phyloP scores from a whole-genome alignment of 2,888 invertebrate species.

The Chloroclysta siterata region DNA sequence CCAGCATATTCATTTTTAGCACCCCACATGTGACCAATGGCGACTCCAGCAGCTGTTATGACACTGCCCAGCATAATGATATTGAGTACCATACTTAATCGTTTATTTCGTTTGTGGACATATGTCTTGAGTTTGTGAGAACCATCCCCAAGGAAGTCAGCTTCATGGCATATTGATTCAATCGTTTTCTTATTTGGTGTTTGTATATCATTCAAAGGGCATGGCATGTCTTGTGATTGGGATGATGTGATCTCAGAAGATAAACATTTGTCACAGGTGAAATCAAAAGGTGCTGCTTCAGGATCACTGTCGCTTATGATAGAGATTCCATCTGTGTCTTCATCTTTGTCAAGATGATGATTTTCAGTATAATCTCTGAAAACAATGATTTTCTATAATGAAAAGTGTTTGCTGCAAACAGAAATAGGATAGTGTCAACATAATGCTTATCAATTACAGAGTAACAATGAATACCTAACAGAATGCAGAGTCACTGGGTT shows the following conservation, averaged over 20 bases:
- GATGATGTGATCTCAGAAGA: conserved; percentile 51
- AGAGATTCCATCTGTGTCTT: conserved; percentile 82
- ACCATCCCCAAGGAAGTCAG: conserved; percentile 65
- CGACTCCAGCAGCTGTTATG: conserved; percentile 78
- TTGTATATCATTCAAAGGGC: conserved; percentile 17
- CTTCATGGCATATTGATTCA: conserved; percentile 56
- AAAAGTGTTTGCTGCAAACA: background rate
- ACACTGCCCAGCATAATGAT: conserved; percentile 79
- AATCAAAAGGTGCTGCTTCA: conserved; percentile 63
- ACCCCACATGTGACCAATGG: conserved; percentile 82
- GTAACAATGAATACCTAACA: conserved; percentile 18
- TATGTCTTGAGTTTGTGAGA: conserved; percentile 74
- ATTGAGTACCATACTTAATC: conserved; percentile 76
- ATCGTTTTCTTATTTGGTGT: conserved; percentile 38
- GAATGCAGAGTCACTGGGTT: too few relatives aligned
- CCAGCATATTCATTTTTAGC: conserved; percentile 73
- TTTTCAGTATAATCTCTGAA: conserved; percentile 53
- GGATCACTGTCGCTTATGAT: conserved; percentile 80
- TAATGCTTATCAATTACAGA: conserved; percentile 4
- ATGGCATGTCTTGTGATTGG: conserved; percentile 40
- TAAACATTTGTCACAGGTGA: conserved; percentile 51
- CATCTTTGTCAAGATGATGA: conserved; percentile 68
- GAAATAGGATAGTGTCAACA: background rate
- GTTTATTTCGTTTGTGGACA: conserved; percentile 78
- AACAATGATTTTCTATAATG: conserved; percentile 21